phyloP scores from a whole-genome alignment of 2,888 invertebrate genomes.

The Lithophane socia region DNA sequence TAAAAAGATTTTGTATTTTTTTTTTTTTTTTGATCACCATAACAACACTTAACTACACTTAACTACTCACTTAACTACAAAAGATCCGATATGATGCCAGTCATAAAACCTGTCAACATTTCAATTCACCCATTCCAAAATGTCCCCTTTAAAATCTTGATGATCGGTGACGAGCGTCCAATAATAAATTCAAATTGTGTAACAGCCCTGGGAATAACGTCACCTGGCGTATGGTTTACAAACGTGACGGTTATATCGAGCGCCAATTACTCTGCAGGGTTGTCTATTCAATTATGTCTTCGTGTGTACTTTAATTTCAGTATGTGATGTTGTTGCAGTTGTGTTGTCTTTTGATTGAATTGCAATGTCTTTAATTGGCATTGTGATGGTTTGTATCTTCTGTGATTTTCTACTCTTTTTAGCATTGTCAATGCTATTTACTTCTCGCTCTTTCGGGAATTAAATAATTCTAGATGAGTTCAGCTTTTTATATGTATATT shows the following conservation, averaged over 20 bases:
- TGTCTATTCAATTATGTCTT: slow-evolving; percentile 16
- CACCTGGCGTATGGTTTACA: slow-evolving; percentile 38
- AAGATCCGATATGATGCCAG: slow-evolving; percentile 8
- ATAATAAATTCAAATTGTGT: slow-evolving; percentile 54
- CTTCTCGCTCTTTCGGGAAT: neutral
- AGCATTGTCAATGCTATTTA: neutral
- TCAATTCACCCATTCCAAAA: slow-evolving; percentile 37
- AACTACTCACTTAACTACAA: neutral
- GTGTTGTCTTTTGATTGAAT: slow-evolving; percentile 5
- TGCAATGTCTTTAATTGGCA: neutral
- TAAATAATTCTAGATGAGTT: neutral
- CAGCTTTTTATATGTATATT: too few relatives aligned
- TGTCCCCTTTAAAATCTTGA: slow-evolving; percentile 28
- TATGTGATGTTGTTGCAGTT: neutral
- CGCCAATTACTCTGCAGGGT: slow-evolving; percentile 26
- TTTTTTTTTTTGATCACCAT: too few relatives aligned
- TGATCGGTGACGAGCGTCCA: slow-evolving; percentile 33
- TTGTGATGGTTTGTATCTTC: neutral
- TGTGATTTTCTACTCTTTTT: too few relatives aligned
- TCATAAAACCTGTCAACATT: slow-evolving; percentile 15
- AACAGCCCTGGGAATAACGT: slow-evolving; percentile 42
- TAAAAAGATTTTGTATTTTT: too few relatives aligned
- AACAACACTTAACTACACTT: too few relatives aligned
- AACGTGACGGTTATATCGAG: slow-evolving; percentile 32
- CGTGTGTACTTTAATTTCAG: slow-evolving; percentile 5